Percentiles rank a stretch among this genome's conserved stretches.
phyloP scores from a whole-genome alignment of 2,797 vertebrate genomes.

The Enteromius trimaculatus region DNA sequence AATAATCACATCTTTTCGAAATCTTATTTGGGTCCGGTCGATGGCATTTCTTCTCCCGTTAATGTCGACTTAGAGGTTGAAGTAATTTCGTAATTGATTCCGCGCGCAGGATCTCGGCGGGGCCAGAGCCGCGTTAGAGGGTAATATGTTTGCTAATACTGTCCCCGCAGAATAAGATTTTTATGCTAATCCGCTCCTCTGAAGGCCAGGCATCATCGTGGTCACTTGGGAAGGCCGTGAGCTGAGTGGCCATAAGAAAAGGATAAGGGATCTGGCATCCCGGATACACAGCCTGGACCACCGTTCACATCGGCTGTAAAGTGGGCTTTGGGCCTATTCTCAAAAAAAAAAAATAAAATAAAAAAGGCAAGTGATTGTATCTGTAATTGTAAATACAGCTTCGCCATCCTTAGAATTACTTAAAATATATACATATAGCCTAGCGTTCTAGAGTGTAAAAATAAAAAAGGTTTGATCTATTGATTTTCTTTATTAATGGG shows the following conservation, averaged over 20 bases:
- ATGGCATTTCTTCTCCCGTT: slow-evolving; percentile 99
- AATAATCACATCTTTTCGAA: slow-evolving; percentile 98
- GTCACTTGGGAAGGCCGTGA: slow-evolving; percentile 89
- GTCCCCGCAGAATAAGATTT: slow-evolving; percentile 98
- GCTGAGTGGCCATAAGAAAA: slow-evolving; percentile 60
- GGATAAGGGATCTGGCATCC: slow-evolving; percentile 21
- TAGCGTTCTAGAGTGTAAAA: not conserved
- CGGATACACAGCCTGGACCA: slow-evolving; percentile 15
- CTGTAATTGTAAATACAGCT: not conserved
- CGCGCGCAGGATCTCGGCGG: slow-evolving; percentile 89
- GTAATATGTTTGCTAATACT: slow-evolving; percentile 99
- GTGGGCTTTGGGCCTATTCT: not conserved
- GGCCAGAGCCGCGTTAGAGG: slow-evolving; percentile 90
- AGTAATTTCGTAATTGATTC: slow-evolving; percentile 99
- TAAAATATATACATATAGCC: not conserved
- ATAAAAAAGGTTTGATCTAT: not conserved
- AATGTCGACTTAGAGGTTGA: slow-evolving; percentile 99
- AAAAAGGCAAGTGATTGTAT: slow-evolving; percentile 23
- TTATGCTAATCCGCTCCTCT: slow-evolving; percentile 92
- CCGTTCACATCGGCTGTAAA: not conserved
- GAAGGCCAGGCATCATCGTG: slow-evolving; percentile 79
- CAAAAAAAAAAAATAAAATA: not conserved
- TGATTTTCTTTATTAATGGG: not conserved
- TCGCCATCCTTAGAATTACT: not conserved
- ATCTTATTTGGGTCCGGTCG: slow-evolving; percentile 97